Conservation (phyloP, 1,140 invertebrate genomes). For the Laupala kohalensis region DNA sequence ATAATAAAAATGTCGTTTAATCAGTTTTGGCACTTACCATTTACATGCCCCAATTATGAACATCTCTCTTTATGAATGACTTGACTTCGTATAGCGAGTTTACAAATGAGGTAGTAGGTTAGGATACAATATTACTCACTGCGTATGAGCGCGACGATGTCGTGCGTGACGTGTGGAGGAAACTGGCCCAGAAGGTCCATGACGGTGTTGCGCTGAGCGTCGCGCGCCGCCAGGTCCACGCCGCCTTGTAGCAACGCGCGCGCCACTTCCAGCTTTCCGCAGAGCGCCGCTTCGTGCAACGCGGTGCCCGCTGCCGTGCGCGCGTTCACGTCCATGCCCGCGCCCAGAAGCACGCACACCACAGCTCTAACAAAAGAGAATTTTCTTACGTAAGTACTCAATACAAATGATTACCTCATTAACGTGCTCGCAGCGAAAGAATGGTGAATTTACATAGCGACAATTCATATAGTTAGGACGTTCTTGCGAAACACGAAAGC, state of each 20-base stretch:
- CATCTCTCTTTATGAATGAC: no score
- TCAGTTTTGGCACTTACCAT: no score
- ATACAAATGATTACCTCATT: no score
- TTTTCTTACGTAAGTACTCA: no score
- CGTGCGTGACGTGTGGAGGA: slow-evolving; percentile 75
- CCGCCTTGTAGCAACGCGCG: slow-evolving; percentile 66
- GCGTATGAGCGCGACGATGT: slow-evolving; percentile 69
- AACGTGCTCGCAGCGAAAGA: no score
- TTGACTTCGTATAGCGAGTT: no score
- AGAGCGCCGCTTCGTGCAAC: slow-evolving; percentile 87
- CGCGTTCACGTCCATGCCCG: slow-evolving; percentile 81
- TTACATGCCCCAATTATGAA: no score
- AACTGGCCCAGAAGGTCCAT: slow-evolving; percentile 76
- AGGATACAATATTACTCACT: slow-evolving; percentile 46
- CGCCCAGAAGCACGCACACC: slow-evolving; percentile 64
- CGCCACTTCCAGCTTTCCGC: slow-evolving; percentile 85
- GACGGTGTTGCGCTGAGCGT: slow-evolving; percentile 69
- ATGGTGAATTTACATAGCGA: no score
- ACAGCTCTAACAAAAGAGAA: slow-evolving; percentile 57
- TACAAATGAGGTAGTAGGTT: no score
- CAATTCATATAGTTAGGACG: no score
- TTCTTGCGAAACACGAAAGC: no score
- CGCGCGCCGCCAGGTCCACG: slow-evolving; percentile 64
- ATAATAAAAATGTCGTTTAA: no score
- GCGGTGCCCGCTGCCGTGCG: slow-evolving; percentile 79